These are phyloP conservation scores for Acanthosepion pharaonis DNA, from an alignment of 2,888 invertebrate species.

Conservation along the genomic window DNA sequence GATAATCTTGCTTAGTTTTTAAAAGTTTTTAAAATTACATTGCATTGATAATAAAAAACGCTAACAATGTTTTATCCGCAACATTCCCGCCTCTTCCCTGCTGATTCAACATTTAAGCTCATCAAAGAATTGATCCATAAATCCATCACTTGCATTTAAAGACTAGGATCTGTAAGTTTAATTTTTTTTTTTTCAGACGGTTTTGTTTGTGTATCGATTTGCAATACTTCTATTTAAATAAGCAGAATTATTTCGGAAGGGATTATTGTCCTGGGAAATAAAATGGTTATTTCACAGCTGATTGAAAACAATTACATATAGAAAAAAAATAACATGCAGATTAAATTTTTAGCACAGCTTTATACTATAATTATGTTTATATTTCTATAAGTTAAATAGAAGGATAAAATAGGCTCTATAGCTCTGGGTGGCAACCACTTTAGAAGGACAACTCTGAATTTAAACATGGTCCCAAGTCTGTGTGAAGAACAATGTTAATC, in stretches of 20 bases:
- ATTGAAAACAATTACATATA: not conserved
- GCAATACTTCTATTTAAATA: not conserved
- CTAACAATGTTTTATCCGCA: not conserved
- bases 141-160: not conserved
- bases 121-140: constrained; percentile 12
- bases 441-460: no score
- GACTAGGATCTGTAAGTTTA: not conserved
- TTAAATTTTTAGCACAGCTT: no score
- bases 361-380: no score
- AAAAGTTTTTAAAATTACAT: no score
- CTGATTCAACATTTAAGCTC: not conserved
- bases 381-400: no score
- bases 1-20: no score
- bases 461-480: no score
- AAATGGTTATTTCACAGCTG: not conserved
- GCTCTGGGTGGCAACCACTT: no score
- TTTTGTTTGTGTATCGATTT: not conserved
- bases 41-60: no score
- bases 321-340: no score
- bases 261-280: not conserved
- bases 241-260: not conserved
- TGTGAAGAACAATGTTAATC: no score
- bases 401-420: no score
- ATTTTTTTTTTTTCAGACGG: not conserved
- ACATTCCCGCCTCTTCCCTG: not conserved